Evolutionary conservation across 2,888 invertebrate genomes (phyloP), one percentile per base, ranked within the genome.

Genomic region (Mythimna loreyi): DNA sequence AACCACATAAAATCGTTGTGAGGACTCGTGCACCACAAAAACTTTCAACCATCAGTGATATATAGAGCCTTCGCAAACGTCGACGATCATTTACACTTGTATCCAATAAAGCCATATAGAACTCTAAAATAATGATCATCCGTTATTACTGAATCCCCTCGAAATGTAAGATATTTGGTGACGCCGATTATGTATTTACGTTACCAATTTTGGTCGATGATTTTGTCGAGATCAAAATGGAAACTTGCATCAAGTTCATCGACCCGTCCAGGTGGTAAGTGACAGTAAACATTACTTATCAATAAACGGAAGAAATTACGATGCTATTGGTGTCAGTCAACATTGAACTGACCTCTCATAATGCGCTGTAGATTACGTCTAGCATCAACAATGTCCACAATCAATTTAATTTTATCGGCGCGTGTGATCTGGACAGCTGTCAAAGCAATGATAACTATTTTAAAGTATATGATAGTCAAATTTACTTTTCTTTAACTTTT

Each of bases 281-380:
- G 92, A 91, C 91, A 90, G 91, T 89, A 89, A 92, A 92, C 89
- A 91, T 91, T 86, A 92, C 87, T 92, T 93, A 93, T 93, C 92
- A 90, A 90, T 90, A 91, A 92, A 89, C 91, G 91, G 93, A 93
- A 93, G 94, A 94, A 93, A 93, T 93, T 92, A 91, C 86, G 86
- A 88, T 85, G 86, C 90, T 86, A 88, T 89, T 87, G 88, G 86
- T 87, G 89, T 90, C 92, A 90, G 90, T 90, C 90, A 87, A 86
- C 87, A 91, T 86, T 83, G 85, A 89, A 92, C 94, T 94, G 94
- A 95, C 94, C 95, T 94, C 88, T 91, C 93, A 93, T 92, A 93
- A 94, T 91, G 84, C 88, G 87, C 79, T 86, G 87, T 89, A 92
- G 90, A 94, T 94, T 94, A 90, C 89, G 82, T 87, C 81, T 80